Percentiles rank a stretch among this genome's conserved stretches.
phyloP scores from a whole-genome alignment of 2,888 invertebrate genomes.

The Micoletzkya japonica region DNA sequence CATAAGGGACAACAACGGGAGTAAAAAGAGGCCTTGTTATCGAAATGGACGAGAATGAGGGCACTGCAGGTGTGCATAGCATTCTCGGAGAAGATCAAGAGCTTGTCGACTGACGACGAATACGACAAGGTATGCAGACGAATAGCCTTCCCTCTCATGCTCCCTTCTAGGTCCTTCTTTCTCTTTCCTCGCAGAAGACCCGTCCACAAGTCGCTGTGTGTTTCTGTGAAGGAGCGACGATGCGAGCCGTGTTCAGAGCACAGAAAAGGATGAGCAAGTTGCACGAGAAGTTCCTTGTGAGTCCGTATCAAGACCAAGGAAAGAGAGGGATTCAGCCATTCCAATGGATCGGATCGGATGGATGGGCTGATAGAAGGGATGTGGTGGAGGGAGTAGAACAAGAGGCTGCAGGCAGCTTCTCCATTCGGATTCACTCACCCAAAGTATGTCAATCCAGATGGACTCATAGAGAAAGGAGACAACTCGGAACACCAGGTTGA shows the following conservation, averaged over 20 bases:
- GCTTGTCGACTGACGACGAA: conserved; percentile 52
- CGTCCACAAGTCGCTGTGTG: conserved; percentile 69
- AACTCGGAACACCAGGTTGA: conserved; percentile 40
- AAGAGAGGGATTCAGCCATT: conserved; percentile 40
- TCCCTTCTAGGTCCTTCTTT: conserved; percentile 40
- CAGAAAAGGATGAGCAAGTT: conserved; percentile 47
- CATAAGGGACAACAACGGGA: background rate
- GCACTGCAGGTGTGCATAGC: conserved; percentile 74
- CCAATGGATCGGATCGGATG: conserved; percentile 63
- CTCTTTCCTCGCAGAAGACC: conserved; percentile 45
- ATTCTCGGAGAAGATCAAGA: conserved; percentile 72
- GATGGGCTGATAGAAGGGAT: conserved; percentile 67
- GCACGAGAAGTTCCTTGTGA: conserved; percentile 28
- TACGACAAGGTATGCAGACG: conserved; percentile 41
- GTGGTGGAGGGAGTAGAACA: conserved; percentile 75
- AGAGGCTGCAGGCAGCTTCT: conserved; percentile 76
- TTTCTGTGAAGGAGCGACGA: conserved; percentile 78
- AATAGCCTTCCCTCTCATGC: background rate
- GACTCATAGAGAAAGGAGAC: no score
- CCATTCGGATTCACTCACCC: conserved; percentile 78
- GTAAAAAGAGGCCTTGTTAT: no score
- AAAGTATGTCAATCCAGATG: conserved; percentile 66
- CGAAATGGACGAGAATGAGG: conserved; percentile 36
- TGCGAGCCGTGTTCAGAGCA: conserved; percentile 64
- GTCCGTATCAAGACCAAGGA: background rate